phyloP scores from a whole-genome alignment of 2,113 vertebrate genomes.

The Crotophaga sulcirostris region DNA sequence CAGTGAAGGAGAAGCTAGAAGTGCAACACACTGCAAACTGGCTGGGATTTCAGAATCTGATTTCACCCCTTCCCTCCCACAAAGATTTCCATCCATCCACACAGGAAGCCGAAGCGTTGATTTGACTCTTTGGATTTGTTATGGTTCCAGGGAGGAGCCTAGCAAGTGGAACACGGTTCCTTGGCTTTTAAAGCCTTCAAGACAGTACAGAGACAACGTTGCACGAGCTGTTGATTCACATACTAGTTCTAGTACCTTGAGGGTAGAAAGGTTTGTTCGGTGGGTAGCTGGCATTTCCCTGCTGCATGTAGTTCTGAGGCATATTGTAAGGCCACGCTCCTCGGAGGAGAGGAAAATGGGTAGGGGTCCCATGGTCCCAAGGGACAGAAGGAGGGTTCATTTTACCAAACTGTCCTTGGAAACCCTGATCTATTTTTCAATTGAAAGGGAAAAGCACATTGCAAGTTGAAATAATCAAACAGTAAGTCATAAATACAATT shows the following conservation, averaged over 20 bases:
- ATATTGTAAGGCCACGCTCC: conserved; percentile 93
- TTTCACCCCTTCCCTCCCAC: conserved; percentile 50
- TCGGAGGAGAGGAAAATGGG: conserved; percentile 86
- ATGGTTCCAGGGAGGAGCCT: background rate
- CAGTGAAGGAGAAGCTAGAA: background rate
- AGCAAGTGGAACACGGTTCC: background rate
- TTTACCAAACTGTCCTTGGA: conserved; percentile 86
- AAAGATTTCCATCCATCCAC: background rate
- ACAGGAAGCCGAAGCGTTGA: background rate
- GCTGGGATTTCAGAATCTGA: background rate
- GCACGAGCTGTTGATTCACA: conserved; percentile 56
- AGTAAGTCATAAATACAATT: conserved; percentile 64
- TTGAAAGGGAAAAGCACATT: conserved; percentile 67
- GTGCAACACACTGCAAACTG: background rate
- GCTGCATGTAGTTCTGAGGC: conserved; percentile 94
- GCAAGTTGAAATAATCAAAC: conserved; percentile 68
- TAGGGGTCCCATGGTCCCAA: conserved; percentile 87
- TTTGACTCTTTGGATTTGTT: background rate
- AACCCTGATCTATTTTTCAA: conserved; percentile 86
- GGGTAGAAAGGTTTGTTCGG: conserved; percentile 89
- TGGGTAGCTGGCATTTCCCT: conserved; percentile 88
- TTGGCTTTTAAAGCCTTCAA: conserved; percentile 53
- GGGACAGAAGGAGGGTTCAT: conserved; percentile 84
- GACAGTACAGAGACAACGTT: conserved; percentile 63
- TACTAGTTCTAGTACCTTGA: conserved; percentile 82